Evolutionary conservation across 53 echinoderm and acorn worm species (phyloP), one percentile per base, ranked within the genome.

Genomic region (Mesocentrotus franciscanus): DNA sequence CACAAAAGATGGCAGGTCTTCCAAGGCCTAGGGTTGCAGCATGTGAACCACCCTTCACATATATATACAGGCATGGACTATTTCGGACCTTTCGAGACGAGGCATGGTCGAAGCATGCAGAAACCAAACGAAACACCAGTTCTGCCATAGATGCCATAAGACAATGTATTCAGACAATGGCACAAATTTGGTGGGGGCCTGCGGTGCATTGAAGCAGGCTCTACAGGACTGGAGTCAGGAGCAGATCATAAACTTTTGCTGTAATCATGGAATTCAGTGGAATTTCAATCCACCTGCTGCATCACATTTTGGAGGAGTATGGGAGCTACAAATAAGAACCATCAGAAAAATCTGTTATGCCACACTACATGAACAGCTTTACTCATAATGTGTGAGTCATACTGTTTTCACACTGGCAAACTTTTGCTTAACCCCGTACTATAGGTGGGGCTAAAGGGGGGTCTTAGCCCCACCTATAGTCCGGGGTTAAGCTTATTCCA

Each of bases 251-350:
- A 60, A 60, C 58, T 60, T 60, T 60, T 60, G 60, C 13, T 60
- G 60, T 13, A 60, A 60, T 60, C 60, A 5, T 13, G 60, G 60
- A 60, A 60, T 60, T 11, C 60, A 95, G 26, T 96, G 95, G 95
- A 68, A 74, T 6, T 96, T 96, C 81, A 95, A 96, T 56, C 95
- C 95, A 15, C 96, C 96, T 60, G 93, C 94, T 15, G 96, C 95
- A 16, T 96, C 95, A 0, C 96, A 96, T 95, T 90, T 87, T n/a
- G 95, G 96, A 64, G 95, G 96, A 34, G 91, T 96, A 27, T 95
- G 96, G 96, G 95, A 96, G 42, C 74, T 95, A 39, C 95, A 95
- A 68, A 96, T 96, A 39, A 64, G 96, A 36, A 92, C 92, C 4
- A 60, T 60, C 8, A 92, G 95, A 49, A 92, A 96, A 59, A 95